phyloP scores from a whole-genome alignment of 2,888 invertebrate genomes.

The Acrobasis suavella region DNA sequence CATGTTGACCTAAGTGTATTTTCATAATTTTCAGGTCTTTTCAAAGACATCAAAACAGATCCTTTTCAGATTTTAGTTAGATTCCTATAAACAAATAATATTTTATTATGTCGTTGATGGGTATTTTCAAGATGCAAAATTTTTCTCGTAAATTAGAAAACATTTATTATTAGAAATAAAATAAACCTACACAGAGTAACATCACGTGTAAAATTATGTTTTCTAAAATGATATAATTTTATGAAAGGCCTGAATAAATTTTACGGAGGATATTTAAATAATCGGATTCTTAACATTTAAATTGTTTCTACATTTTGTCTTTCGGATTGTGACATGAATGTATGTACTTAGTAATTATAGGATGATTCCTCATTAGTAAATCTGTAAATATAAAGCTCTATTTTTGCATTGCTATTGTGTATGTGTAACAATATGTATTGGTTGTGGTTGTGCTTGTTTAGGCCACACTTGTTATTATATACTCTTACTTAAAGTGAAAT shows the following conservation, averaged over 20 bases:
- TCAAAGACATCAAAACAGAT: background rate
- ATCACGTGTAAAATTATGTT: no score
- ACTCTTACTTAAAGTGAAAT: no score
- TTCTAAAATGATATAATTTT: no score
- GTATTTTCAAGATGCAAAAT: no score
- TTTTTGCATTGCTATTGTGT: constrained; percentile 32
- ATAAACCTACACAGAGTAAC: no score
- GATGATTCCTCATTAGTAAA: constrained; percentile 9
- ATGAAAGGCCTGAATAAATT: no score
- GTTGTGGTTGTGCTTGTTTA: constrained; percentile 10
- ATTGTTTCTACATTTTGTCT: background rate
- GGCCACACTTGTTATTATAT: background rate
- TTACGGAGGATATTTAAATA: no score
- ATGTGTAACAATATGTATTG: constrained; percentile 16
- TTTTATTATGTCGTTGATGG: background rate
- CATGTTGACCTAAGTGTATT: background rate
- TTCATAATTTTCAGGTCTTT: background rate
- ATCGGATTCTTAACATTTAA: no score
- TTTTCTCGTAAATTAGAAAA: no score
- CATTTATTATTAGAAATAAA: no score
- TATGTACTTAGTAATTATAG: constrained; percentile 24
- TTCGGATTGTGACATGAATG: constrained; percentile 9
- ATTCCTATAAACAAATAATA: background rate
- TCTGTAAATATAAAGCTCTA: constrained; percentile 32
- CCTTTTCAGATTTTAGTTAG: background rate